Conservation (phyloP, 2,888 invertebrate genomes). For the Meiosimyza platycephala region DNA sequence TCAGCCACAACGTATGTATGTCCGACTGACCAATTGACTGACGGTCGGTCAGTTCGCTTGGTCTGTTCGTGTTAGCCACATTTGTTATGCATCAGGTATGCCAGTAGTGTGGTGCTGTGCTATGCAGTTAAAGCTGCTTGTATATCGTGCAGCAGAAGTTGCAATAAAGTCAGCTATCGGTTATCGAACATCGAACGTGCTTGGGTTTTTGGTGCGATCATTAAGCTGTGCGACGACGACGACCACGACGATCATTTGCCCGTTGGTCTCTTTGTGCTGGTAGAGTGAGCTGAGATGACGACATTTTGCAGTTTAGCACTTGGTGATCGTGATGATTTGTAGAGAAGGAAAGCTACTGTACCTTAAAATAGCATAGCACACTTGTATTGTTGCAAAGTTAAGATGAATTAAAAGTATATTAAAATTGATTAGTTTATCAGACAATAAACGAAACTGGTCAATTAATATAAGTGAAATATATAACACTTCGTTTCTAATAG, state of each 20-base stretch:
- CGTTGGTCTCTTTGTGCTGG: background rate
- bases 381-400: too few species aligned
- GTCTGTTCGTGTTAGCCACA: constrained; percentile 35
- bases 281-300: background rate
- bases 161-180: background rate
- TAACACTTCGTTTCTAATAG: too few species aligned
- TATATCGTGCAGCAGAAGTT: too few species aligned
- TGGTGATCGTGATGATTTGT: constrained; percentile 20
- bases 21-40: background rate
- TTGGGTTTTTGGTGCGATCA: constrained; percentile 17
- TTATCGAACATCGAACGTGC: constrained; percentile 9
- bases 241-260: background rate
- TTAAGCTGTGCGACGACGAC: constrained; percentile 23
- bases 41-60: constrained; percentile 15
- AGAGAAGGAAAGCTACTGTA: constrained; percentile 20
- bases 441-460: too few species aligned
- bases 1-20: too few species aligned
- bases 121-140: too few species aligned
- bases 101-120: background rate
- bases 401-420: too few species aligned
- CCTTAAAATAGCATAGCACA: too few species aligned
- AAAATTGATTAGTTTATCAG: too few species aligned
- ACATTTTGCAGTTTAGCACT: constrained; percentile 31
- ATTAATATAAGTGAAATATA: too few species aligned
- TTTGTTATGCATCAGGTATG: constrained; percentile 40